These are phyloP conservation scores for Ictalurus punctatus DNA, from an alignment of 2,113 vertebrate species.

Conservation along the genomic window DNA sequence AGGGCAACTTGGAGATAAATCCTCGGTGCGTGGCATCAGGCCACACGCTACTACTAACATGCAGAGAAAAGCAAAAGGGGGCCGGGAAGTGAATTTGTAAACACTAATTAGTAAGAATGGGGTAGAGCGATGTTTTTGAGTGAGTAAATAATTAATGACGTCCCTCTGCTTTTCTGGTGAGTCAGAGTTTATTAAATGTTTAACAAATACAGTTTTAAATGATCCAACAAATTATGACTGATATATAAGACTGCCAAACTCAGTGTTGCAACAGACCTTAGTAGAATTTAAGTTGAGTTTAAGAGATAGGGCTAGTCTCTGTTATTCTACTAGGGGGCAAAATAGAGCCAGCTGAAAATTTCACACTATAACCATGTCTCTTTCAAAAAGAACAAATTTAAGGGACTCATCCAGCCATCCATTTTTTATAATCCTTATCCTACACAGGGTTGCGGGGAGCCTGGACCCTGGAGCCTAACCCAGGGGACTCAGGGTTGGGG, in stretches of 20 bases:
- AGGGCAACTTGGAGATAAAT: constrained; percentile 54
- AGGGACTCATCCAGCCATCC: neutral
- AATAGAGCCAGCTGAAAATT: neutral
- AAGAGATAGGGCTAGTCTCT: neutral
- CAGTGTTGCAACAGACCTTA: constrained; percentile 3
- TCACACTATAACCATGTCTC: neutral
- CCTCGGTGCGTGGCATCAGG: constrained; percentile 52
- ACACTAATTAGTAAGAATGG: constrained; percentile 66
- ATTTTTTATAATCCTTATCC: neutral
- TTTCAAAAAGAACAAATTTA: neutral
- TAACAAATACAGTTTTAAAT: constrained; percentile 57
- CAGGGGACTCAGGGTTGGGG: too few relatives aligned
- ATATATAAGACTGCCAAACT: constrained; percentile 20
- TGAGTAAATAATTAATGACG: constrained; percentile 67
- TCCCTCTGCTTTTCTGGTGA: constrained; percentile 53
- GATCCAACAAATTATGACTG: constrained; percentile 64
- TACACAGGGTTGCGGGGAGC: too few relatives aligned
- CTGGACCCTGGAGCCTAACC: too few relatives aligned
- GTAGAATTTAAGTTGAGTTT: neutral
- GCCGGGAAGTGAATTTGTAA: constrained; percentile 64
- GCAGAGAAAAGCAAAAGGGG: constrained; percentile 50
- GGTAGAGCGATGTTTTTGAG: constrained; percentile 53
- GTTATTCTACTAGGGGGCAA: neutral
- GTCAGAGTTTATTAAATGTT: constrained; percentile 42
- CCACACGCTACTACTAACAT: constrained; percentile 55